These are phyloP conservation scores for Leptonema lineaticorne DNA, from an alignment of 1,140 invertebrate genomes.

Conservation along the genomic window DNA sequence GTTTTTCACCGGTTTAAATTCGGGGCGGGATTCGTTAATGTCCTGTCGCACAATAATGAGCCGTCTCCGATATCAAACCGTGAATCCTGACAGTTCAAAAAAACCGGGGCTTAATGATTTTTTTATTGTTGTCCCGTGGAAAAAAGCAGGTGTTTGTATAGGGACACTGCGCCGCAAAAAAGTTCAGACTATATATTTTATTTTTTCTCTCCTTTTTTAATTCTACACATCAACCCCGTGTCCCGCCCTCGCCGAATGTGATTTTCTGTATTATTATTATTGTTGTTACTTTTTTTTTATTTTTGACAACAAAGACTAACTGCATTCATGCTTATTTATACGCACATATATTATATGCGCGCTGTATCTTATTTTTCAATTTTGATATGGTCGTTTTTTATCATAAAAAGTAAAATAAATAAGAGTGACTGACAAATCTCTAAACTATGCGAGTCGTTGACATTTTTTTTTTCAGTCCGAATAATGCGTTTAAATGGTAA, in stretches of 20 bases:
- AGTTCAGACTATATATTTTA: no score
- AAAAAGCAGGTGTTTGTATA: conserved; percentile 16
- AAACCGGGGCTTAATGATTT: conserved; percentile 17
- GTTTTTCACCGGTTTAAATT: neutral
- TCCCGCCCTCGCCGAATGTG: neutral
- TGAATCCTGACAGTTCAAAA: neutral
- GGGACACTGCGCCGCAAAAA: neutral
- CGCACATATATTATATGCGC: no score
- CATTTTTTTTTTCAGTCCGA: no score
- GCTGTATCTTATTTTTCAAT: conserved; percentile 11
- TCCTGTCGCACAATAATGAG: conserved; percentile 11
- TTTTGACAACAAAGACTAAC: neutral
- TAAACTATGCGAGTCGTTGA: no score
- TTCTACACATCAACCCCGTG: neutral
- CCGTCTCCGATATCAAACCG: conserved; percentile 2
- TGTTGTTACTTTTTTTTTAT: neutral
- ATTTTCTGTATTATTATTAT: neutral
- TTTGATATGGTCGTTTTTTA: neutral
- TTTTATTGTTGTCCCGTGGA: conserved; percentile 6
- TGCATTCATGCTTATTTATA: neutral
- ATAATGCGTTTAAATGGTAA: no score
- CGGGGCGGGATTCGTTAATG: conserved; percentile 12
- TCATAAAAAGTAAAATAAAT: neutral
- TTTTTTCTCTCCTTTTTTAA: no score
- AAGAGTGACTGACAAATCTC: neutral